Base-by-base conservation (phyloP, 2,797 vertebrate genomes). In the Microctenopoma lineatum region DNA sequence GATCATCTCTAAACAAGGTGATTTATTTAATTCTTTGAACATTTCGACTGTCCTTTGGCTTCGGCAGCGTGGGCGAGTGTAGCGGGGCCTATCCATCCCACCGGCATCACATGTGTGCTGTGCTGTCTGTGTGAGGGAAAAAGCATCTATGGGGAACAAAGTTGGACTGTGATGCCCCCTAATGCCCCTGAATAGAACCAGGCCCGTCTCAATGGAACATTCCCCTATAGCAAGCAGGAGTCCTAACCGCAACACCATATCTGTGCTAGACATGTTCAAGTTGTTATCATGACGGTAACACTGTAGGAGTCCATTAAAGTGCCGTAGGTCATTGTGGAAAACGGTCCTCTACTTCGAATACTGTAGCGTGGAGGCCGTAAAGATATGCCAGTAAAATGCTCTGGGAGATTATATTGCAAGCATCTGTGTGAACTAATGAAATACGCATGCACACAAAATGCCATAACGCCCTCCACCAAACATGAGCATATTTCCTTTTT, bases 341-440 rank as follows among this genome's bases (percentile, higher is more conserved):
- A 79, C 32, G 18, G 26, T 29, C 50, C 56, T 71, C 53, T 56
- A 54, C 44, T 79, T 57, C 36, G 14, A 83, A 86, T 84, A 87
- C 85, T 88, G 84, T 90, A 87, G 86, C 67, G 75, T 77, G 57
- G 67, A 71, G 79, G 78, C 77, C 75, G 82, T 90, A 90, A 90
- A 92, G 76, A 84, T 87, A 90, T 90, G 79, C 76, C 85, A 83
- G 77, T 92, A 90, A 92, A 91, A 87, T 81, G 61, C 85, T 77
- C 73, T 70, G 38, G 81, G 70, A 91, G 85, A 90, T 90, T 91
- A 90, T 91, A 92, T 81, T 88, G 87, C 83, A 70, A 90, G 88
- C 91, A 92, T 93, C 86, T 92, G 92, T 86, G 81, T 82, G 68
- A 88, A 79, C 87, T 93, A 93, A 92, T 92, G 80, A 88, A 89